phyloP scores from a whole-genome alignment of 2,797 vertebrate species.

The Nyctalus aviator region DNA sequence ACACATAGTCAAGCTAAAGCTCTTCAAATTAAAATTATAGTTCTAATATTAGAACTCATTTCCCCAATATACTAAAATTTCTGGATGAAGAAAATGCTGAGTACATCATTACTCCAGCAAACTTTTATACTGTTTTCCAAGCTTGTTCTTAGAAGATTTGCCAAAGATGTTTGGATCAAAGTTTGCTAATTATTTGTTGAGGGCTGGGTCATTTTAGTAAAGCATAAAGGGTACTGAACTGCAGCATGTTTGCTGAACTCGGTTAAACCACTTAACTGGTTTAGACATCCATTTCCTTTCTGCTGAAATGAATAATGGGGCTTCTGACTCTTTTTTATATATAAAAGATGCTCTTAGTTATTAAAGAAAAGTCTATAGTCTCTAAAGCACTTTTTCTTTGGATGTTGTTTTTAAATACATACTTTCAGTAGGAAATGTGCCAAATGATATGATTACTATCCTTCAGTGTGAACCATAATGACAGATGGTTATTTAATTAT shows the following conservation, averaged over 20 bases:
- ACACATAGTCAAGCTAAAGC: neutral
- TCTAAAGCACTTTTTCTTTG: neutral
- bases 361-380: neutral
- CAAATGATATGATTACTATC: neutral
- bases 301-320: neutral
- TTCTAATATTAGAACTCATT: constrained; percentile 19
- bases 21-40: constrained; percentile 30
- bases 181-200: constrained; percentile 6
- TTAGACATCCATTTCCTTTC: neutral
- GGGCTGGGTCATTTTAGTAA: neutral
- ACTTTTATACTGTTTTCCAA: constrained; percentile 33
- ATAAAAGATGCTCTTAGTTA: neutral
- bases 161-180: constrained; percentile 53
- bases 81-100: constrained; percentile 12
- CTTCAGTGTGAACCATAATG: neutral
- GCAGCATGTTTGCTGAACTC: neutral
- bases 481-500: neutral
- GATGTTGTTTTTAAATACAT: neutral
- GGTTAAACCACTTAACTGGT: constrained; percentile 7
- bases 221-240: neutral
- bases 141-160: constrained; percentile 19
- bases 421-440: neutral
- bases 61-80: constrained; percentile 19
- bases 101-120: neutral
- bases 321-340: neutral